phyloP scores from a whole-genome alignment of 2,797 vertebrate genomes.

The Pseudomugil gertrudae region DNA sequence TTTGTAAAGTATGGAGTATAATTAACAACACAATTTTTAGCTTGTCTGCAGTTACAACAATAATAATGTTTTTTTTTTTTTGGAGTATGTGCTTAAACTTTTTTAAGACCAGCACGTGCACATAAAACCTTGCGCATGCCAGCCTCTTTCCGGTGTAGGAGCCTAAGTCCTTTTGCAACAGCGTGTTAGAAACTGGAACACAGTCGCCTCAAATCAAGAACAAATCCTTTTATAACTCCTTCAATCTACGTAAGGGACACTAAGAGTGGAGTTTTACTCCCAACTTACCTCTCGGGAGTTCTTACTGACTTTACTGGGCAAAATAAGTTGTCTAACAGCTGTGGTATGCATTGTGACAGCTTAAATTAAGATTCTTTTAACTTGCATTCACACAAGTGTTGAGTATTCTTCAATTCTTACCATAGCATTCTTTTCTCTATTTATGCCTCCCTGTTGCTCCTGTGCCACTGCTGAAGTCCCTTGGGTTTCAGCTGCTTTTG shows the following conservation, averaged over 20 bases:
- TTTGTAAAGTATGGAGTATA: background rate
- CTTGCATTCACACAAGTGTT: slow-evolving; percentile 34
- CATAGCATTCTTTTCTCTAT: slow-evolving; percentile 57
- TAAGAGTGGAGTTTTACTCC: slow-evolving; percentile 42
- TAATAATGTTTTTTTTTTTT: slow-evolving; percentile 20
- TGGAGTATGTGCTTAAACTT: slow-evolving; percentile 22
- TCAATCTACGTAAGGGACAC: slow-evolving; percentile 52
- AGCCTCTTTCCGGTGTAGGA: slow-evolving; percentile 62
- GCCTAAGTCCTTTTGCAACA: slow-evolving; percentile 74
- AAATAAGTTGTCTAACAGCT: slow-evolving; percentile 38
- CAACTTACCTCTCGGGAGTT: slow-evolving; percentile 30
- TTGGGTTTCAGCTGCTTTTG: slow-evolving; percentile 71
- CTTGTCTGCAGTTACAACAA: slow-evolving; percentile 21
- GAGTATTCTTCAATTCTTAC: slow-evolving; percentile 37
- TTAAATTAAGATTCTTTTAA: slow-evolving; percentile 48
- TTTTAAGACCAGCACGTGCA: slow-evolving; percentile 55
- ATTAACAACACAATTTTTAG: slow-evolving; percentile 15
- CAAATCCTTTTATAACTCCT: slow-evolving; percentile 66
- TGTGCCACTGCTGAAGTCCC: slow-evolving; percentile 54
- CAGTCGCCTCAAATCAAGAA: slow-evolving; percentile 67
- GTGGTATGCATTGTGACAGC: slow-evolving; percentile 38
- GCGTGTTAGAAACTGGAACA: slow-evolving; percentile 67
- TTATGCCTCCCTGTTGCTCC: slow-evolving; percentile 60
- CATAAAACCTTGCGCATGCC: slow-evolving; percentile 70
- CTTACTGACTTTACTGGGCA: slow-evolving; percentile 25